Evolutionary conservation across 2,888 invertebrate species (phyloP).

Genomic region (Epinotia demarniana): DNA sequence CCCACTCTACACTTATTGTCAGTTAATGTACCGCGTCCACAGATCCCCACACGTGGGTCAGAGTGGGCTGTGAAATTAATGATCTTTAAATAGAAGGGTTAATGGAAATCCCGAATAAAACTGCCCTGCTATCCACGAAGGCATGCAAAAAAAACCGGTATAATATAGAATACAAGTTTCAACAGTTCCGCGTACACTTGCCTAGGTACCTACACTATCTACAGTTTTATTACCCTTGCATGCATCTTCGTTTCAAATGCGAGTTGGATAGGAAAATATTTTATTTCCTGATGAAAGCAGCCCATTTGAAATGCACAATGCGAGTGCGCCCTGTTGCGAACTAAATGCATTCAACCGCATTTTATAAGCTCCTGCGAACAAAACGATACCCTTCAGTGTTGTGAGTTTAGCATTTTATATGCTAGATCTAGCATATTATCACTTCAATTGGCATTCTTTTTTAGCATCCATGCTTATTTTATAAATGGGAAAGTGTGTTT

Average conservation of each 20-base stretch:
- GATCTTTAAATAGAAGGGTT: slow-evolving; percentile 35
- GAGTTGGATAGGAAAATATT: slow-evolving; percentile 27
- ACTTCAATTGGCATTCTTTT: no score
- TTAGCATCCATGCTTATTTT: no score
- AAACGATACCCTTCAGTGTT: slow-evolving; percentile 9
- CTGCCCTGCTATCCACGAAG: slow-evolving; percentile 5
- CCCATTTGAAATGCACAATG: slow-evolving; percentile 28
- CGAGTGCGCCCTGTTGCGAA: slow-evolving; percentile 20
- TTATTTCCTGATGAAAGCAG: slow-evolving; percentile 28
- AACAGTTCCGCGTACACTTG: slow-evolving; percentile 12
- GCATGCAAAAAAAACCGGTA: slow-evolving; percentile 7
- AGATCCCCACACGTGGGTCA: slow-evolving; percentile 7
- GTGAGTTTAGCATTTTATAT: no score
- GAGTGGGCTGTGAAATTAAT: slow-evolving; percentile 34
- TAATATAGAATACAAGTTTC: slow-evolving; percentile 5
- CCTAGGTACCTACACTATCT: not conserved
- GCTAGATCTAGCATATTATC: no score
- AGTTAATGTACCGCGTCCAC: not conserved
- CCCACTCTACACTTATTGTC: not conserved
- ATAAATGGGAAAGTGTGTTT: no score
- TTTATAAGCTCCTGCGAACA: not conserved
- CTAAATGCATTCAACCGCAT: slow-evolving; percentile 32
- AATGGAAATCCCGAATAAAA: slow-evolving; percentile 38
- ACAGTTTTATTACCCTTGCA: slow-evolving; percentile 14
- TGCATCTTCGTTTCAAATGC: slow-evolving; percentile 24